phyloP scores from a whole-genome alignment of 2,113 vertebrate genomes.

The Triplophysa rosa region DNA sequence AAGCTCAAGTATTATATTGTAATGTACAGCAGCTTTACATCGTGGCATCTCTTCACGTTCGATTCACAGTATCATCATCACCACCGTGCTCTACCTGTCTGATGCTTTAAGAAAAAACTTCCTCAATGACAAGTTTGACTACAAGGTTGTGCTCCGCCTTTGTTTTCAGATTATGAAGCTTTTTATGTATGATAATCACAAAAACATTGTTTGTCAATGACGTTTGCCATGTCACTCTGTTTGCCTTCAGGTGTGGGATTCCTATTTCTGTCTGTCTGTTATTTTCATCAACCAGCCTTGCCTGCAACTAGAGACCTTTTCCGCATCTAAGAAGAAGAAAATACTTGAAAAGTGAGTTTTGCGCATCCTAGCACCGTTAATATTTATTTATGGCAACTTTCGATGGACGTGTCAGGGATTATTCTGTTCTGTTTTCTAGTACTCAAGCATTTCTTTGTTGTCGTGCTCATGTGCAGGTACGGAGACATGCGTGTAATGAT shows the following conservation, averaged over 20 bases:
- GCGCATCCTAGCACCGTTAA: too few species aligned
- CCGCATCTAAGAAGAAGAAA: constrained; percentile 96
- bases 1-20: too few species aligned
- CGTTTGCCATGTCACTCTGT: neutral
- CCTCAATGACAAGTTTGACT: constrained; percentile 96
- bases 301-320: constrained; percentile 95
- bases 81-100: constrained; percentile 95
- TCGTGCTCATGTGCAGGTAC: constrained; percentile 74
- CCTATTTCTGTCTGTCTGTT: constrained; percentile 96
- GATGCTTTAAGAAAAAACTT: constrained; percentile 97
- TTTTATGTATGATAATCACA: neutral
- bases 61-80: constrained; percentile 91
- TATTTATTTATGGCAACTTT: too few species aligned
- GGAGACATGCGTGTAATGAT: constrained; percentile 99
- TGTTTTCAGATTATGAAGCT: neutral
- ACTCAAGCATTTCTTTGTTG: neutral
- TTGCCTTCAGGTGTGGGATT: constrained; percentile 91
- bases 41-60: neutral
- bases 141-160: constrained; percentile 76
- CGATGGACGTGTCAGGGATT: too few species aligned
- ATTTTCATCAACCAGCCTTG: constrained; percentile 99
- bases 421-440: too few species aligned
- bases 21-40: too few species aligned
- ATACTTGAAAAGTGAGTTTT: constrained; percentile 92
- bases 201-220: neutral